Conservation (phyloP, 2,888 invertebrate genomes). For the Ophioninae sp. region DNA sequence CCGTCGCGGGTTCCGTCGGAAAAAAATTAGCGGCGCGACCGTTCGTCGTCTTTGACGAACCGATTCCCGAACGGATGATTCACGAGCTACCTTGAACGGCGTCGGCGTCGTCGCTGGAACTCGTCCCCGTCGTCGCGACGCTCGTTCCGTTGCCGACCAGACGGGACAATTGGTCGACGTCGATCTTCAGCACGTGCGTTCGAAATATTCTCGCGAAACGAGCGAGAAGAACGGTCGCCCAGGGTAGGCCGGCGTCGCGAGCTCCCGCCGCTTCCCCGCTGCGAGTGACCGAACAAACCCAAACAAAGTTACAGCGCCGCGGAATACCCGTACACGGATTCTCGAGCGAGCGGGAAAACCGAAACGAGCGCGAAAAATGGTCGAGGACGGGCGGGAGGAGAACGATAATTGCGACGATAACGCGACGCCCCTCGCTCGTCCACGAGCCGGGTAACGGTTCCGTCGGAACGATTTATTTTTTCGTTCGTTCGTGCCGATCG, state of each 20-base stretch:
- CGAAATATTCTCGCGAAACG: constrained; percentile 84
- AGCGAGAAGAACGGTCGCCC: constrained; percentile 84
- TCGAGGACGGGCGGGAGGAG: too few species aligned
- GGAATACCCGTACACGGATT: too few species aligned
- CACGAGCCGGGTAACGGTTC: constrained; percentile 52
- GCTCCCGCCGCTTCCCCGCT: constrained; percentile 71
- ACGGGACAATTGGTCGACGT: constrained; percentile 80
- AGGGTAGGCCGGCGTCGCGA: constrained; percentile 82
- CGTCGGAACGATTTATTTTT: constrained; percentile 2
- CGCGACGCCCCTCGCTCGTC: too few species aligned
- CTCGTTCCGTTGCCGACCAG: constrained; percentile 45
- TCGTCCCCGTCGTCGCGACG: constrained; percentile 3
- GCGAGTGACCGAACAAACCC: constrained; percentile 36
- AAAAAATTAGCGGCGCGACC: too few species aligned
- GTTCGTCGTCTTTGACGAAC: too few species aligned
- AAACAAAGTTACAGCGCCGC: too few species aligned
- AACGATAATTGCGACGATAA: too few species aligned
- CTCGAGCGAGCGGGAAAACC: too few species aligned
- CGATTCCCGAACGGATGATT: background rate
- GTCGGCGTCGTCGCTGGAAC: constrained; percentile 34
- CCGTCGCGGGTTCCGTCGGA: too few species aligned
- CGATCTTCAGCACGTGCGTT: constrained; percentile 87
- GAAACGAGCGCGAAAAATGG: too few species aligned
- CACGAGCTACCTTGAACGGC: constrained; percentile 70
- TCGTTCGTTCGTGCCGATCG: constrained; percentile 15